These are phyloP conservation scores for Gari tellinella DNA, from an alignment of 2,888 invertebrate genomes.

Conservation along the genomic window DNA sequence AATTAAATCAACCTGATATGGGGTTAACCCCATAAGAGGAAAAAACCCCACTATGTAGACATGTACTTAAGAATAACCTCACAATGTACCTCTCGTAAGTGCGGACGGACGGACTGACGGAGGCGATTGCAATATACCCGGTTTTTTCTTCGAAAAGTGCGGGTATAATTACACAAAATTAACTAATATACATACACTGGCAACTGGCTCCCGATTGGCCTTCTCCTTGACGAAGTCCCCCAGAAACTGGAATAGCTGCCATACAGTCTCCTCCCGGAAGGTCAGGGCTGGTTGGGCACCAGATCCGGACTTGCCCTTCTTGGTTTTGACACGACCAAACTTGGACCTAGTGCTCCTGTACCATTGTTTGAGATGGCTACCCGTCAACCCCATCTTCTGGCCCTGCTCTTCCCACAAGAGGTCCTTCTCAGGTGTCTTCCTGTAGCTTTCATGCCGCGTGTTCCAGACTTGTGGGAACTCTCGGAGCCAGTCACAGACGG, in stretches of 20 bases:
- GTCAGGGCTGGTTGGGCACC: background rate
- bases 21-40: too few relatives aligned
- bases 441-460: too few relatives aligned
- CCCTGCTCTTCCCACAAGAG: constrained; percentile 2
- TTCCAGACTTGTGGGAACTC: constrained; percentile 1
- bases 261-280: constrained; percentile 1
- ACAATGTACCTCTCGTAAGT: too few relatives aligned
- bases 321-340: constrained; percentile 1
- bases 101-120: too few relatives aligned
- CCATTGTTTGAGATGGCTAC: constrained; percentile 1
- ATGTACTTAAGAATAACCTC: too few relatives aligned
- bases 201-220: constrained; percentile 2
- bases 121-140: too few relatives aligned
- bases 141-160: too few relatives aligned
- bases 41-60: too few relatives aligned
- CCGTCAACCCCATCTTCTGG: constrained; percentile 2
- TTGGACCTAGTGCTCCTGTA: constrained; percentile 1
- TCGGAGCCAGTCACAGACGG: constrained; percentile 1
- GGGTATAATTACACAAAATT: too few relatives aligned
- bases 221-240: constrained; percentile 2
- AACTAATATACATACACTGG: constrained; percentile 2
- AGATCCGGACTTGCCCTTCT: constrained; percentile 2
- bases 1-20: too few relatives aligned
- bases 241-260: constrained; percentile 2
- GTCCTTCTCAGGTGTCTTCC: constrained; percentile 2